Base-by-base conservation (phyloP, 2,888 invertebrate species). In the Calliphora vomitoria region DNA sequence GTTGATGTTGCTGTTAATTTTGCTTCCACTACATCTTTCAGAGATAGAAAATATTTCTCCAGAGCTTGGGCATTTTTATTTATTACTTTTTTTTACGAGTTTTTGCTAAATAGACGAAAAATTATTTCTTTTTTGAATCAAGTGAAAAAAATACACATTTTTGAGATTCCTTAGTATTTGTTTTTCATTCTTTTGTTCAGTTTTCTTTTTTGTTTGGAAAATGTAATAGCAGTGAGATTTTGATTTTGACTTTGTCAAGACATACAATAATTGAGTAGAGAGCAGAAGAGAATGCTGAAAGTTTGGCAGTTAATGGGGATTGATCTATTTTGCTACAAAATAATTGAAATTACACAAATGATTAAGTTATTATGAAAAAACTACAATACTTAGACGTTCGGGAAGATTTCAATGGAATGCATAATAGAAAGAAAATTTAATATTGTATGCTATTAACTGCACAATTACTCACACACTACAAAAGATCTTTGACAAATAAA, bases 1-100 rank as follows among this genome's bases (percentile, higher is more conserved):
- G 1, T 44, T 66, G 62, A n/a, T 64, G 4, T 47, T 69, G 50
- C n/a, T 71, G 38, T 71, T 50, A 31, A 15, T 18, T n/a, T 25
- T 60, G 35, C 20, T 35, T 66, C 58, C 50, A n/a, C 53, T 71
- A 31, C 18, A 35, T 75, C 15, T 47, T 66, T 53, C 41, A 11
- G 76, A 66, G 66, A 71, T 76, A 64, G 62, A 79, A 71, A 80
- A 66, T 58, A 74, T 79, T 87, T 85, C 60, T 85, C 82, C 81
- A 84, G 64, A 76, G 41, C 64, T 74, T 74, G 69, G 72, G 62
- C 41, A 69, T 78, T 87, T 74, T 76, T 66, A 84, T 85, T 82
- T 75, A 74, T 68, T 79, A 84, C 76, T 58, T 75, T 86, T 85
- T 35, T 69, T 50, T 68, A 55, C 55, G 55, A 55, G 55, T 55